These are phyloP conservation scores for Temnothorax ravouxi DNA, from an alignment of 2,888 invertebrate species.

Conservation along the genomic window DNA sequence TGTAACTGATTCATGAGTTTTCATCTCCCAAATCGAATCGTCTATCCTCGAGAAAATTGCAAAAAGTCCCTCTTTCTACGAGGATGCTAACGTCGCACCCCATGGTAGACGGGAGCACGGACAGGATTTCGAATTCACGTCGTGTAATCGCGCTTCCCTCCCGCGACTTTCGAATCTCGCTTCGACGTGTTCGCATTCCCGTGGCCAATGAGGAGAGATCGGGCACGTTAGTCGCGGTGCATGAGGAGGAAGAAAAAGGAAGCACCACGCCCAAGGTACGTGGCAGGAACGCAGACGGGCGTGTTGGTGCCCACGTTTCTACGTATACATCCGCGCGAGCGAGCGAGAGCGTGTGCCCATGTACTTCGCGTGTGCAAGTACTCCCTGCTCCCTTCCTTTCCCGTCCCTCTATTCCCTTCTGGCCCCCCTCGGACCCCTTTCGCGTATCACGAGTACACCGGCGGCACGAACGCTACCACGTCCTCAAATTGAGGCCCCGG, in stretches of 20 bases:
- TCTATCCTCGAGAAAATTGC: not conserved
- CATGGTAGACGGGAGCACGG: not conserved
- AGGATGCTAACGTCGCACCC: conserved; percentile 14
- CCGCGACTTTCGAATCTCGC: conserved; percentile 79
- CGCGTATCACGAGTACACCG: conserved; percentile 60
- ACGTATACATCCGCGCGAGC: conserved; percentile 62
- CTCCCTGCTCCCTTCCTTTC: conserved; percentile 51
- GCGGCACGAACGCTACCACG: conserved; percentile 78
- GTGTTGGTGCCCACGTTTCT: conserved; percentile 65
- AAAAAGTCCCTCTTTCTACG: conserved; percentile 2
- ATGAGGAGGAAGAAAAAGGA: conserved; percentile 79
- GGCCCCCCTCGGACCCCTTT: conserved; percentile 23
- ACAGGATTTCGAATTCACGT: conserved; percentile 74
- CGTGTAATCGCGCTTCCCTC: conserved; percentile 70
- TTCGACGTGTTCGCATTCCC: conserved; percentile 78
- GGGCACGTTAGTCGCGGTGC: conserved; percentile 71
- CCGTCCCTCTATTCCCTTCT: conserved; percentile 11
- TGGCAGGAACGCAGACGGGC: conserved; percentile 77
- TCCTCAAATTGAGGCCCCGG: conserved; percentile 78
- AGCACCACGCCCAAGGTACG: conserved; percentile 83
- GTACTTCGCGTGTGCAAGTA: conserved; percentile 72
- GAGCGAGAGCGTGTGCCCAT: conserved; percentile 42
- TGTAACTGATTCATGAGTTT: not conserved
- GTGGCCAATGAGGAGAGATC: conserved; percentile 79
- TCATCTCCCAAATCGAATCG: not conserved